Evolutionary conservation across 1,140 invertebrate species (phyloP).

Genomic region (Adelges cooleyi): DNA sequence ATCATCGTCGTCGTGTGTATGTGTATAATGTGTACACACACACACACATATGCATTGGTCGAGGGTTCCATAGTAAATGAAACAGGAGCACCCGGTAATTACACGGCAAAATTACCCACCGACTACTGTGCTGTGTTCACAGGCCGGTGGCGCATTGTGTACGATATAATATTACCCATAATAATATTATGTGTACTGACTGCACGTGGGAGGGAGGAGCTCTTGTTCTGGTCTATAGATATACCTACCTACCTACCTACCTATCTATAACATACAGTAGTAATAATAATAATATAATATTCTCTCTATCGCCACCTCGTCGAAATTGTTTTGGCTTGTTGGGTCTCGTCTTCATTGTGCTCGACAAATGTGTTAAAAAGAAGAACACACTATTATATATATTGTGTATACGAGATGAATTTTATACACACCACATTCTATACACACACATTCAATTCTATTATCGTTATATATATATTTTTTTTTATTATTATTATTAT

Average conservation of each 20-base stretch:
- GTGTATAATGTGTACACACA: too few relatives aligned
- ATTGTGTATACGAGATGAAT: conserved; percentile 19
- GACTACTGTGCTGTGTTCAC: conserved; percentile 5
- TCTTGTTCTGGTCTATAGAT: too few relatives aligned
- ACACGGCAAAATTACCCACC: conserved; percentile 18
- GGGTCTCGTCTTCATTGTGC: conserved; percentile 9
- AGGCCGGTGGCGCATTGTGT: neutral
- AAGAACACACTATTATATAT: conserved; percentile 26
- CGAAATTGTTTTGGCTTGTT: conserved; percentile 25
- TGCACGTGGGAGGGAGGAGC: too few relatives aligned
- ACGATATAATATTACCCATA: too few relatives aligned
- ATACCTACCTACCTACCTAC: too few relatives aligned
- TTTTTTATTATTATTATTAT: conserved; percentile 2
- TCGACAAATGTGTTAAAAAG: conserved; percentile 23
- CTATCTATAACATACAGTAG: too few relatives aligned
- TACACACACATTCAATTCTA: conserved; percentile 4
- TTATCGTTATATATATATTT: neutral
- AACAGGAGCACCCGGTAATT: conserved; percentile 27
- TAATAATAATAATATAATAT: too few relatives aligned
- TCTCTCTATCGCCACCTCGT: too few relatives aligned
- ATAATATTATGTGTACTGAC: too few relatives aligned
- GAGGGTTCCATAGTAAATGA: conserved; percentile 4
- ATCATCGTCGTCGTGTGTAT: too few relatives aligned
- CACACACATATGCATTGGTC: too few relatives aligned
- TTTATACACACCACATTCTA: conserved; percentile 19